phyloP scores from a whole-genome alignment of 2,888 invertebrate genomes.

The Diploptera punctata region DNA sequence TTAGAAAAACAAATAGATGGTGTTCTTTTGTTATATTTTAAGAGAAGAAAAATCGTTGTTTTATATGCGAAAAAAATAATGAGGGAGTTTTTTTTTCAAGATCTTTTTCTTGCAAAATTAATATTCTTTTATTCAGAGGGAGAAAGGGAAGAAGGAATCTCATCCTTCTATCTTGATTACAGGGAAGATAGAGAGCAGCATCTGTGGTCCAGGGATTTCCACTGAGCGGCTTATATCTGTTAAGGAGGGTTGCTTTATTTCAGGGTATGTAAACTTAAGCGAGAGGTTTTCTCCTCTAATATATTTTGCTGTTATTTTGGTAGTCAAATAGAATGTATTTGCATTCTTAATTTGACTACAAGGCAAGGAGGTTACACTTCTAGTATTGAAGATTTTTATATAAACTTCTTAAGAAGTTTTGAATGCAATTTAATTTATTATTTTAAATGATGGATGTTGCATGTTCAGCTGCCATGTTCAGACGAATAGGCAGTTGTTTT shows the following conservation, averaged over 20 bases:
- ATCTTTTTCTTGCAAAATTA: constrained; percentile 14
- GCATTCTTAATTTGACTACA: constrained; percentile 17
- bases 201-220: constrained; percentile 3
- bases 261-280: constrained; percentile 12
- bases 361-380: too few species aligned
- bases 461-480: neutral
- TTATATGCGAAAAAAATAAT: neutral
- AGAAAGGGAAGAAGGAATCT: neutral
- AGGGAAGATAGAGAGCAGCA: neutral
- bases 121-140: constrained; percentile 29
- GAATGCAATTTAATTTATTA: constrained; percentile 1
- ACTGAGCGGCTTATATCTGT: constrained; percentile 17
- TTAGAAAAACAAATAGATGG: too few species aligned
- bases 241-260: constrained; percentile 9
- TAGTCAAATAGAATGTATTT: constrained; percentile 23
- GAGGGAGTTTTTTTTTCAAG: neutral
- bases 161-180: constrained; percentile 21
- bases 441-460: constrained; percentile 11
- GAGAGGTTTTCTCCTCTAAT: constrained; percentile 13
- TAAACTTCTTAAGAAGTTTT: constrained; percentile 4
- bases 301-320: constrained; percentile 30
- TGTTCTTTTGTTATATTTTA: too few species aligned
- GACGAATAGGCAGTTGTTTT: too few species aligned
- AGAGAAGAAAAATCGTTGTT: too few species aligned
- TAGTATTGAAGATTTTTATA: constrained; percentile 16